phyloP scores from a whole-genome alignment of 2,113 vertebrate species.

The Microtus oregoni region DNA sequence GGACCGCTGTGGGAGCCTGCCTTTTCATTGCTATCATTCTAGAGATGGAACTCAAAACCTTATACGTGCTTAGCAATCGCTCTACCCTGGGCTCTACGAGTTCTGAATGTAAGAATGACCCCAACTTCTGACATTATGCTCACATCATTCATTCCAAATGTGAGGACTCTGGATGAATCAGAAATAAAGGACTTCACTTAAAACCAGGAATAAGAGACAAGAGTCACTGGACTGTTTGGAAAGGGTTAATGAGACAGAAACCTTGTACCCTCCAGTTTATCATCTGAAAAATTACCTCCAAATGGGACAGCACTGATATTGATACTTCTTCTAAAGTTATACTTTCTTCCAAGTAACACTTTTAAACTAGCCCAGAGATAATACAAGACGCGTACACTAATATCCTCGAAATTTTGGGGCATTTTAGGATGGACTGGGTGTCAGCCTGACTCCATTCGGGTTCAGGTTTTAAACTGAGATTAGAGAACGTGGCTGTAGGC shows the following conservation, averaged over 20 bases:
- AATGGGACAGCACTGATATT: neutral
- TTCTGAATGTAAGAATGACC: neutral
- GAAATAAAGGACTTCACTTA: neutral
- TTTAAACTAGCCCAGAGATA: slow-evolving; percentile 13
- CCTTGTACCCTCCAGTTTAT: neutral
- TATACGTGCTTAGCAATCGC: neutral
- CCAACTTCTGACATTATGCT: neutral
- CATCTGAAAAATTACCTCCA: neutral
- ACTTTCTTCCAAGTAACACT: neutral
- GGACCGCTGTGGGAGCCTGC: neutral
- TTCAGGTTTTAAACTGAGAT: neutral
- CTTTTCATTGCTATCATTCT: too few species aligned
- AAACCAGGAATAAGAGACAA: neutral
- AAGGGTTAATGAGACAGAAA: neutral
- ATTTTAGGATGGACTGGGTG: neutral
- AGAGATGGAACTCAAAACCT: neutral
- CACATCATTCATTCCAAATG: neutral
- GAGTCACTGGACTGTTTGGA: neutral
- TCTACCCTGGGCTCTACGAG: neutral
- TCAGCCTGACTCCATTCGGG: neutral
- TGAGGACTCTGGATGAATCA: neutral
- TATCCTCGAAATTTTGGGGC: neutral
- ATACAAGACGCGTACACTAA: neutral
- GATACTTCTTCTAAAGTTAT: slow-evolving; percentile 9
- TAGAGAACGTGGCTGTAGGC: neutral